Evolutionary conservation across 1,140 invertebrate genomes (phyloP).

Genomic region (Cecropterus lyciades): DNA sequence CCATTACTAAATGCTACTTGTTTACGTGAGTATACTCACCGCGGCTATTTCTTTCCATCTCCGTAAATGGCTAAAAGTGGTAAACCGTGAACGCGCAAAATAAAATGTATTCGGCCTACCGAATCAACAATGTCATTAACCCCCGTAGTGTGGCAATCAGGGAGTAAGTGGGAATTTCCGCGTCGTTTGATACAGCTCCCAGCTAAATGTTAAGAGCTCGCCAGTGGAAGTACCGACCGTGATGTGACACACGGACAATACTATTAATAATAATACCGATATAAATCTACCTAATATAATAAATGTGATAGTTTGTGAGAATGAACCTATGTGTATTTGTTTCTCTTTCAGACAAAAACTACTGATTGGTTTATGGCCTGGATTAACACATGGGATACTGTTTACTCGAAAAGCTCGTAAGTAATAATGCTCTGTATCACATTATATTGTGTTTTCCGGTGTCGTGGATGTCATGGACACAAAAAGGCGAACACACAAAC

Average conservation of each 20-base stretch:
- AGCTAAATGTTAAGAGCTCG: conserved; percentile 79
- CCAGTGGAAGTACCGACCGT: conserved; percentile 52
- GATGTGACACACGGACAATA: conserved; percentile 44
- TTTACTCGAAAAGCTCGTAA: too few relatives aligned
- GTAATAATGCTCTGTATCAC: too few relatives aligned
- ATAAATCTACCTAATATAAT: too few relatives aligned
- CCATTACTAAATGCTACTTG: conserved; percentile 16
- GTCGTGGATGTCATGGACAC: too few relatives aligned
- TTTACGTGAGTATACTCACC: conserved; percentile 6
- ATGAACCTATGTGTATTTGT: too few relatives aligned
- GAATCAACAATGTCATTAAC: conserved; percentile 82
- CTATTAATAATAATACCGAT: background rate
- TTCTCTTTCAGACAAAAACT: too few relatives aligned
- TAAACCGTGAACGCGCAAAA: conserved; percentile 57
- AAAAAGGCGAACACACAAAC: too few relatives aligned
- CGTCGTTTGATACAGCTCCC: conserved; percentile 79
- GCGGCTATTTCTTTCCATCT: conserved; percentile 13
- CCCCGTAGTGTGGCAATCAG: conserved; percentile 82
- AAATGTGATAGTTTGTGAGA: too few relatives aligned
- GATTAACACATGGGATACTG: too few relatives aligned
- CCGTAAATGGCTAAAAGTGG: conserved; percentile 44
- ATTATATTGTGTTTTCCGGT: too few relatives aligned
- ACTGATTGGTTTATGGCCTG: too few relatives aligned
- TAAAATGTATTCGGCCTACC: conserved; percentile 75
- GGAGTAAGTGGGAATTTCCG: conserved; percentile 82